Evolutionary conservation across 2,797 vertebrate species (phyloP).

Genomic region (Anguilla obscura): DNA sequence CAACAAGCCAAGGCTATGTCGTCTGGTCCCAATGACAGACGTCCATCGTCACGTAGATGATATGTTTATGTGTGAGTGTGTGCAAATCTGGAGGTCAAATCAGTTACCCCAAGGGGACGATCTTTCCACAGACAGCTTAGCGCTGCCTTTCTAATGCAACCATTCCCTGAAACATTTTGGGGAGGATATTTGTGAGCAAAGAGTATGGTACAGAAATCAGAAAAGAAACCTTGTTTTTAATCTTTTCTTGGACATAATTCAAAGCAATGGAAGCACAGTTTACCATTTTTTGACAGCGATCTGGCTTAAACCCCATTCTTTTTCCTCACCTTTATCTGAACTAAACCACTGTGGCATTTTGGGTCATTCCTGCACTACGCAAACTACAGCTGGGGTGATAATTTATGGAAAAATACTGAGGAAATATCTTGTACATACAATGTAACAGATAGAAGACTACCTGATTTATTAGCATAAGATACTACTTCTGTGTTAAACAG

Average conservation of each 20-base stretch:
- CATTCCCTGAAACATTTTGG: neutral
- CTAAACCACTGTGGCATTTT: neutral
- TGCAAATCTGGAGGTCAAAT: constrained; percentile 7
- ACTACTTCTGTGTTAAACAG: neutral
- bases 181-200: neutral
- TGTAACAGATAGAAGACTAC: neutral
- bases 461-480: neutral
- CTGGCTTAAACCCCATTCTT: neutral
- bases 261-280: neutral
- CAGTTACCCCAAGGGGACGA: neutral
- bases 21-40: neutral
- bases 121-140: constrained; percentile 20
- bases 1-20: neutral
- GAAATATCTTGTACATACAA: neutral
- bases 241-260: neutral
- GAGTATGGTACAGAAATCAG: neutral
- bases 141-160: neutral
- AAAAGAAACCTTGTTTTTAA: neutral
- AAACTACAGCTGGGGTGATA: neutral
- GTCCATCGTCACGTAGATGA: constrained; percentile 7
- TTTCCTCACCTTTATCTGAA: neutral
- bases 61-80: neutral
- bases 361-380: neutral
- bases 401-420: neutral
- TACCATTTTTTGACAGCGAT: neutral